Conservation (phyloP, 2,888 invertebrate genomes). For the Parnassius apollo region DNA sequence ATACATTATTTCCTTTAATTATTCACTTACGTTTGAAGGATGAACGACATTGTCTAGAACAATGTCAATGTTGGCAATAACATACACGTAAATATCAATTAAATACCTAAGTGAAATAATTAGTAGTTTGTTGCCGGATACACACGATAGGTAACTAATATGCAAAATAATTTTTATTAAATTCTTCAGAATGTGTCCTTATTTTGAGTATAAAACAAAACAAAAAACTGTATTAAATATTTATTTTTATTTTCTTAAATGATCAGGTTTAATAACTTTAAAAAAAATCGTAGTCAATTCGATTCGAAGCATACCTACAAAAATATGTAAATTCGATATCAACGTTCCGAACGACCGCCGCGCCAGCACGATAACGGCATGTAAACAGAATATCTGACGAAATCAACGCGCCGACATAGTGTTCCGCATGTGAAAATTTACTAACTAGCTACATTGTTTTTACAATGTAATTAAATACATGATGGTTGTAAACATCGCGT, state of each 20-base stretch:
- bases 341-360: conserved; percentile 26
- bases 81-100: conserved; percentile 7
- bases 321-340: conserved; percentile 28
- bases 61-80: conserved; percentile 15
- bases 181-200: no score
- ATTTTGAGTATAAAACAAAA: no score
- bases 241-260: no score
- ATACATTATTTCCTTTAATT: not conserved
- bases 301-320: conserved; percentile 22
- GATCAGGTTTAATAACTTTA: no score
- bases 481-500: conserved; percentile 38
- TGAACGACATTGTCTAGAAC: conserved; percentile 9
- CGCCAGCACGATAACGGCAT: conserved; percentile 33
- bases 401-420: conserved; percentile 24
- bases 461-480: conserved; percentile 41
- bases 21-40: conserved; percentile 19
- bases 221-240: no score
- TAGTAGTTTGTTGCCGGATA: not conserved
- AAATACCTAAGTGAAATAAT: not conserved
- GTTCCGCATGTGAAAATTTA: conserved; percentile 18
- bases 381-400: conserved; percentile 27
- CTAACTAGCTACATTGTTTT: conserved; percentile 24
- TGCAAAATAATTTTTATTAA: no score
- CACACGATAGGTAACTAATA: no score
- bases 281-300: conserved; percentile 4